phyloP scores from a whole-genome alignment of 2,797 vertebrate genomes.

The Siniperca scherzeri region DNA sequence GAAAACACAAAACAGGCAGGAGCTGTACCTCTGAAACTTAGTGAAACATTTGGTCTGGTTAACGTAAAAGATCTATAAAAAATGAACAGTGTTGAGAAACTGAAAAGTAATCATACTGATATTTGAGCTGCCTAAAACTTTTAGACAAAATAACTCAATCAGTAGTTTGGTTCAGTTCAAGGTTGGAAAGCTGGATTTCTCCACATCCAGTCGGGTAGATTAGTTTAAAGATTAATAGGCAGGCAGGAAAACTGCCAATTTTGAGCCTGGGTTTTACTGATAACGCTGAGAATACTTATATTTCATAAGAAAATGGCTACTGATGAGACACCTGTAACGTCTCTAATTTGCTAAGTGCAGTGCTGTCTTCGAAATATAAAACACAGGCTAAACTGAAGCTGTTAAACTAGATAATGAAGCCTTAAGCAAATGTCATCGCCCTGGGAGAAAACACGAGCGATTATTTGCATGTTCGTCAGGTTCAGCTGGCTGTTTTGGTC shows the following conservation, averaged over 20 bases:
- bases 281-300: not conserved
- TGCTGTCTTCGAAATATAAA: not conserved
- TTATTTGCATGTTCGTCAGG: slow-evolving; percentile 14
- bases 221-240: slow-evolving; percentile 45
- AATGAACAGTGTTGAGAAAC: not conserved
- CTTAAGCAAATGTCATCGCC: not conserved
- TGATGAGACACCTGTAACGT: slow-evolving; percentile 29
- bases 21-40: not conserved
- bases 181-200: slow-evolving; percentile 23
- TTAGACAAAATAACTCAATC: not conserved
- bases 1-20: slow-evolving; percentile 21
- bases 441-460: not conserved
- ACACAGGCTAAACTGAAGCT: not conserved
- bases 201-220: not conserved
- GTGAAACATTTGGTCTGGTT: not conserved
- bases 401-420: not conserved
- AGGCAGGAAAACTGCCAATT: not conserved
- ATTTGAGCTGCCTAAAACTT: not conserved
- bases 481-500: slow-evolving; percentile 1
- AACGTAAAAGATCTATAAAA: not conserved
- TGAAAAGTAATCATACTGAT: not conserved
- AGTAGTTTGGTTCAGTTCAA: slow-evolving; percentile 32
- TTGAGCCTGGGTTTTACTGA: not conserved
- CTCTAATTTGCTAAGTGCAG: not conserved
- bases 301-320: not conserved